phyloP scores from a whole-genome alignment of 2,113 vertebrate genomes.

The Casuarius casuarius region DNA sequence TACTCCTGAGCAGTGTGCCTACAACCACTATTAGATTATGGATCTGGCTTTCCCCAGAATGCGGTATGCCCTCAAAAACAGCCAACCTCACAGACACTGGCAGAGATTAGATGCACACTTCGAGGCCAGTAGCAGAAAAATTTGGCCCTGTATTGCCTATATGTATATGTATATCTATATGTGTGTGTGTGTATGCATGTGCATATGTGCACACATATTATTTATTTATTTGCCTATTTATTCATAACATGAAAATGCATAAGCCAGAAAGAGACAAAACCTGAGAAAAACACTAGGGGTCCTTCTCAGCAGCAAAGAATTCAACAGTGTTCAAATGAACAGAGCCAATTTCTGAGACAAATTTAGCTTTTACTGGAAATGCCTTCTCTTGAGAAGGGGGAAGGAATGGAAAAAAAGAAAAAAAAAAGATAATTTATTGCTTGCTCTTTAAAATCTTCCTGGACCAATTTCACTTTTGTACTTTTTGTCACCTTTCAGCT shows the following conservation, averaged over 20 bases:
- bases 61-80: not conserved
- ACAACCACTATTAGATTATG: not conserved
- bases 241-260: not conserved
- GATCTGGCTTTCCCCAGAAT: not conserved
- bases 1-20: not conserved
- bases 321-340: not conserved
- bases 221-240: not conserved
- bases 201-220: not conserved
- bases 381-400: not conserved
- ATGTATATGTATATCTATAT: not conserved
- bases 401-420: not conserved
- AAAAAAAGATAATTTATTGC: slow-evolving; percentile 33
- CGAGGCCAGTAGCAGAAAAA: not conserved
- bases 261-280: not conserved
- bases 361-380: slow-evolving; percentile 70
- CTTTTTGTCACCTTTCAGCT: slow-evolving; percentile 66
- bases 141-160: fast-evolving
- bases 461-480: slow-evolving; percentile 46
- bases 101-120: not conserved
- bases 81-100: not conserved
- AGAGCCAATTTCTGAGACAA: slow-evolving; percentile 50
- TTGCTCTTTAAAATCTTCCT: slow-evolving; percentile 40
- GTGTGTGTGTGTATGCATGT: not conserved
- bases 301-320: slow-evolving; percentile 25
- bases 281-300: slow-evolving; percentile 39